phyloP scores from a whole-genome alignment of 2,113 vertebrate species.

The Condylura cristata region DNA sequence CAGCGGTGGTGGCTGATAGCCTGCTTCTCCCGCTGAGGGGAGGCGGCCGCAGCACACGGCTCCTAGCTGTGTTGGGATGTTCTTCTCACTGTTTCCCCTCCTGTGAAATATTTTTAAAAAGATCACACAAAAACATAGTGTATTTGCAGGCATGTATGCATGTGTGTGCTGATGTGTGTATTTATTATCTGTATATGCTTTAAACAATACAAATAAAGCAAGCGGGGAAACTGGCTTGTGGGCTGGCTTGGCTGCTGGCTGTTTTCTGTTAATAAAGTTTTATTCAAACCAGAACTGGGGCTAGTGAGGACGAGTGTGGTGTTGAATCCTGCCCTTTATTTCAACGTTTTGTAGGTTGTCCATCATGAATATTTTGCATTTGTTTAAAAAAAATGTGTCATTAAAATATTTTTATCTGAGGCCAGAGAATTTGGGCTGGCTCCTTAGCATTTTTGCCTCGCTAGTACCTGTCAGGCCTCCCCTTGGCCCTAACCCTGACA shows the following conservation, averaged over 20 bases:
- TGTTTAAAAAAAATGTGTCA: background rate
- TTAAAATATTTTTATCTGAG: background rate
- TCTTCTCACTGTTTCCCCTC: background rate
- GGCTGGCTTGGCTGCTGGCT: background rate
- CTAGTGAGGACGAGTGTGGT: background rate
- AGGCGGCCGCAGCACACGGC: too few relatives aligned
- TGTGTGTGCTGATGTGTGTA: too few relatives aligned
- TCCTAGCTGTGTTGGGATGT: background rate
- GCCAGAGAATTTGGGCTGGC: background rate
- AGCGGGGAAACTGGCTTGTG: background rate
- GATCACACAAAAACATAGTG: background rate
- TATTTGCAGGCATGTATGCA: too few relatives aligned
- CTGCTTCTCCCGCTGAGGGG: background rate
- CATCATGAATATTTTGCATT: background rate
- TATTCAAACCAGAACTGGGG: background rate
- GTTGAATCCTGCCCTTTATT: background rate
- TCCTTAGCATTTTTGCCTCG: background rate
- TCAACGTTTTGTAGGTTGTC: background rate
- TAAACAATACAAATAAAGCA: too few relatives aligned
- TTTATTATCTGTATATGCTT: too few relatives aligned
- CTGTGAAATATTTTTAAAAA: background rate
- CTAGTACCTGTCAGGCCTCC: background rate
- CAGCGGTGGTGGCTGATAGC: background rate
- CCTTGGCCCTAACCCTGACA: background rate
- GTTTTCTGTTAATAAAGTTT: conserved; percentile 43